A percentile compares a stretch with the other conserved stretches of the same genome.
These are phyloP conservation scores for Megaptera novaeangliae DNA, from an alignment of 2,113 vertebrate species.

Conservation along the genomic window DNA sequence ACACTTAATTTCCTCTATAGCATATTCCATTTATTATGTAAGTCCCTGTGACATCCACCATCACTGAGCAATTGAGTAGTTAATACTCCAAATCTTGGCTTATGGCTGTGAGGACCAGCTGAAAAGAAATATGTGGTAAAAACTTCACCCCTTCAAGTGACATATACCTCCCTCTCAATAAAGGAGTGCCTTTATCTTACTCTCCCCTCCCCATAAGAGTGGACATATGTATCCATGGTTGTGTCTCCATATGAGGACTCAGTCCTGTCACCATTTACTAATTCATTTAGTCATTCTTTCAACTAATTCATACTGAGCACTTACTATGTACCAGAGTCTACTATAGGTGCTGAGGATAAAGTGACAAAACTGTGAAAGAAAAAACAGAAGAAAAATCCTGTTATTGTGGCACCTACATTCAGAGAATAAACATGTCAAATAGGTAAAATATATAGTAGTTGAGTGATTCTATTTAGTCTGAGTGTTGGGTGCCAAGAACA, in stretches of 20 bases:
- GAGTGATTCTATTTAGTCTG: neutral
- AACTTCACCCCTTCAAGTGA: neutral
- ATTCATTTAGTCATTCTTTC: neutral
- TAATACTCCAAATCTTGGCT: neutral
- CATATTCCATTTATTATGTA: neutral
- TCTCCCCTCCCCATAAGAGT: too few relatives aligned
- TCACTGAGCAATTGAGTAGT: neutral
- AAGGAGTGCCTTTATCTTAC: neutral
- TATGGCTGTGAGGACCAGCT: neutral
- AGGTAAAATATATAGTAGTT: neutral
- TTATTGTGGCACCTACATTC: neutral
- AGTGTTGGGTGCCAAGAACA: neutral
- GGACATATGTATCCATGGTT: too few relatives aligned
- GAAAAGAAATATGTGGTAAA: neutral
- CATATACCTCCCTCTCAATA: too few relatives aligned
- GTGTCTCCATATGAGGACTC: neutral
- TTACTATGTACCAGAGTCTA: too few relatives aligned
- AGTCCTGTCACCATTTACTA: neutral
- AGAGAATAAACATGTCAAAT: neutral
- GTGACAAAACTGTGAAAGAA: neutral
- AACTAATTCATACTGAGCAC: neutral
- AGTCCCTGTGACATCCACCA: neutral
- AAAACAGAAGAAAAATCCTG: neutral
- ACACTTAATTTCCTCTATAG: neutral
- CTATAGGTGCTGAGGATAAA: neutral